Conservation (phyloP, 2,888 invertebrate species). For the Rhagophthalmus giganteus region DNA sequence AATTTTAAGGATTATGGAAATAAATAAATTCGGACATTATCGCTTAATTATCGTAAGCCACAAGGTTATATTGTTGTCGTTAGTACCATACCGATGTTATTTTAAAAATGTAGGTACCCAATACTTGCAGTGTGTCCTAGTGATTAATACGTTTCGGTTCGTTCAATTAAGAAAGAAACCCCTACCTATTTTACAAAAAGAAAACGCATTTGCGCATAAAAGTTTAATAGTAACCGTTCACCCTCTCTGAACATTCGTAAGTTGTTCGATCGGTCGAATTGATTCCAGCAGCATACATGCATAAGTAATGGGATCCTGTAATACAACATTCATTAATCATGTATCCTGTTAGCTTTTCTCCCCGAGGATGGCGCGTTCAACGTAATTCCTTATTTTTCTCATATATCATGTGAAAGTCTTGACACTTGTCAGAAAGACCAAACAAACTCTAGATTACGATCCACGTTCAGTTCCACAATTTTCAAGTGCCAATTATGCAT, state of each 20-base stretch:
- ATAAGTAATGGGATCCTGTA: constrained; percentile 45
- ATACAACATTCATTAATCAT: constrained; percentile 50
- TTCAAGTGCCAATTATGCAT: constrained; percentile 55
- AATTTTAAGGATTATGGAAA: too few species aligned
- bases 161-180: constrained; percentile 26
- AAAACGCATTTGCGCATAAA: constrained; percentile 29
- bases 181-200: constrained; percentile 26
- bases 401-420: constrained; percentile 52
- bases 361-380: constrained; percentile 43
- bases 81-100: too few species aligned
- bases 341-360: constrained; percentile 47
- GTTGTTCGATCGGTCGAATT: constrained; percentile 36
- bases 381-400: constrained; percentile 53
- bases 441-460: constrained; percentile 42
- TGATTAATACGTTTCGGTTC: constrained; percentile 8
- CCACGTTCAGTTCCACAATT: constrained; percentile 45
- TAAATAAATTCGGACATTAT: too few species aligned
- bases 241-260: constrained; percentile 29
- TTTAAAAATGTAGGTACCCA: too few species aligned
- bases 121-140: too few species aligned
- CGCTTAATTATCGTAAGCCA: too few species aligned
- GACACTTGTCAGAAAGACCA: constrained; percentile 50
- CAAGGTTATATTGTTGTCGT: too few species aligned
- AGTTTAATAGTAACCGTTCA: constrained; percentile 26
- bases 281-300: constrained; percentile 43